Evolutionary conservation across 2,888 invertebrate genomes (phyloP).

Genomic region (Allolobophora icterica): DNA sequence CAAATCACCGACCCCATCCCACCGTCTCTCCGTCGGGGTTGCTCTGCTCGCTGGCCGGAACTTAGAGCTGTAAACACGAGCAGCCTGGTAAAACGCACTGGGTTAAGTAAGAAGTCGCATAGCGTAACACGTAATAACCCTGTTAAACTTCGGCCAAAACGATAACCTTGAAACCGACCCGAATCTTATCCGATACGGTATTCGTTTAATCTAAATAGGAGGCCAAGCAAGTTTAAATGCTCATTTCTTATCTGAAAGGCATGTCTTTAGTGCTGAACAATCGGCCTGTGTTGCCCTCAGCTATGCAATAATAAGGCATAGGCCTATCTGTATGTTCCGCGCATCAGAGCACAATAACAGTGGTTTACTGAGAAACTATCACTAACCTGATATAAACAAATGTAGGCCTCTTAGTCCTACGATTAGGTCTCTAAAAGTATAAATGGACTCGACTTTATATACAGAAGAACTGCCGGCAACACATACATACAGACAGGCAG

Average conservation of each 20-base stretch:
- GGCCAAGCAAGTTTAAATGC: conserved; percentile 7
- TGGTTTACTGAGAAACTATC: background rate
- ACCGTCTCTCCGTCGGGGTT: background rate
- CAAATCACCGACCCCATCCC: background rate
- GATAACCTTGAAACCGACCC: background rate
- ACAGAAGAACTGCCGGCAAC: too few relatives aligned
- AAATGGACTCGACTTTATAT: background rate
- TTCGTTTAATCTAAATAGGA: background rate
- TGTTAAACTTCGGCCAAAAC: background rate
- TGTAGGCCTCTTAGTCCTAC: background rate
- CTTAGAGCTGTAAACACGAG: background rate
- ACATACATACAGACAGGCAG: too few relatives aligned
- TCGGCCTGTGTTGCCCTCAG: background rate
- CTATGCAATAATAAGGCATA: too few relatives aligned
- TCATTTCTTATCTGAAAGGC: background rate
- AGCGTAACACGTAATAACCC: background rate
- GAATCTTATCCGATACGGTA: background rate
- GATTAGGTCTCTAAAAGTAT: too few relatives aligned
- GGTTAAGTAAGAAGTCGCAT: background rate
- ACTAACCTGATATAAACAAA: background rate
- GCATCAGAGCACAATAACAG: background rate
- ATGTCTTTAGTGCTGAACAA: background rate
- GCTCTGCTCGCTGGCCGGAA: conserved; percentile 17
- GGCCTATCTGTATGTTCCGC: background rate
- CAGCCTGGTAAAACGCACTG: background rate